Base-by-base conservation (phyloP, 37 sponge, comb jelly and placozoan genomes). In the Axinella damicornis region DNA sequence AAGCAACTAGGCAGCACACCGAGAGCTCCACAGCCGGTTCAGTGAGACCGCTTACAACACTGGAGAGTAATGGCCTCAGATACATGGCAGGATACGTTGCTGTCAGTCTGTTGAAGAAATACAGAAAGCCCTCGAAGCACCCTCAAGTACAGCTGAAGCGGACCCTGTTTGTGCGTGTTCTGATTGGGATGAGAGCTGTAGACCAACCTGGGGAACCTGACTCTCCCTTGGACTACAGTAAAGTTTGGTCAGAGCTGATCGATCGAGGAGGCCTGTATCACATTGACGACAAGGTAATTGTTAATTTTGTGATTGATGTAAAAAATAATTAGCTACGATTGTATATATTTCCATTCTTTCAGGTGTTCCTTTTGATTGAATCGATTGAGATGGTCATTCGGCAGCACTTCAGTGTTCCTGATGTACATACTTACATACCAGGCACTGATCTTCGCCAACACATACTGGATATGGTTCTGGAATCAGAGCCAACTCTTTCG, bases 221-320 rank as follows among this genome's bases (percentile, higher is more conserved):
- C 1, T 41, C 79, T 53, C 24, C 36, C 25, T 39, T 40, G 5
- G 79, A 78, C 5, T 78, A 78, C 31, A 53, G 52, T 4, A 78
- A n/a, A 46, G 65, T 64, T 15, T 78, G 79, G 79, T 78, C 79
- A n/a, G 79, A 61, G 1, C 34, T 78, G 41, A 78, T 78, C 11
- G 79, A 78, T 37, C n/a, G 65, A 39, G 65, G 79, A 62, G 79
- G 79, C 21, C 30, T 78, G 11, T 78, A 78, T 28, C 79, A 78
- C 52, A 78, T 78, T 13, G 62, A 63, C 62, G 79, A 78, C 46
- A 9, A 78, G 65, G 65, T n/a, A n/a, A n/a, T n/a, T n/a, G n/a
- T n/a, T n/a, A n/a, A n/a, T n/a, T n/a, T n/a, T n/a, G n/a, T n/a
- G n/a, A n/a, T n/a, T n/a, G n/a, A n/a, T n/a, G n/a, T n/a, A n/a